Base-by-base conservation (phyloP, 1,140 invertebrate genomes). In the Epicauta chinensis region DNA sequence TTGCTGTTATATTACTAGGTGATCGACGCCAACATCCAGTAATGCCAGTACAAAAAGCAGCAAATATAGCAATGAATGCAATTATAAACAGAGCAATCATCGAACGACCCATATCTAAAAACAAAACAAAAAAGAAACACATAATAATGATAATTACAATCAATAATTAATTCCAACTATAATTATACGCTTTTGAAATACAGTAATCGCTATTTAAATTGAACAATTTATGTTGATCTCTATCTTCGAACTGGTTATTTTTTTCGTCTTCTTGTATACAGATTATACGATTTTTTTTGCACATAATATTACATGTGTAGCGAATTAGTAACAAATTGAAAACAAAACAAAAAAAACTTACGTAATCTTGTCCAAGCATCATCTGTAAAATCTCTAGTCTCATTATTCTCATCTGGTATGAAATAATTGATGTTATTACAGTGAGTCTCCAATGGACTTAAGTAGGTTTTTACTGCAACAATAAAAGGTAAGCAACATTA, bases 351-450 rank as follows among this genome's bases (percentile, higher is more conserved):
- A 40, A 11, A 38, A 41, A 56, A 81, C 85, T 82, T 78, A 88
- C 85, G 83, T 54, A 87, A 75, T 77, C 87, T 82, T 54, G 87
- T 84, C 84, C 89, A 90, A 36, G 87, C 84, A 62, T 91, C 87
- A 52, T 91, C 86, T 1, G 82, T 82, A 56, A 91, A 87, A 46
- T 81, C 79, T 64, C 84, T 82, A 7, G 87, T 89, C 58, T 84
- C 78, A 65, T 90, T 89, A 60, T 91, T 87, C 56, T 87, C 84
- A 69, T 89, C 86, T 5, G 88, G 86, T 57, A 92, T 86, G 77
- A 90, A 93, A 71, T 96, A 96, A 71, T 95, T 89, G 61, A 96
- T 85, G 75, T 94, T 95, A 71, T 86, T 90, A 72, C 92, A 96
- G 71, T 94, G 89, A 1, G 92, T 95, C 72, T 96, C 92, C 44